A percentile compares a stretch with the other conserved stretches of the same genome.
These are phyloP conservation scores for Alauda arvensis DNA, from an alignment of 2,797 vertebrate species.

Conservation along the genomic window DNA sequence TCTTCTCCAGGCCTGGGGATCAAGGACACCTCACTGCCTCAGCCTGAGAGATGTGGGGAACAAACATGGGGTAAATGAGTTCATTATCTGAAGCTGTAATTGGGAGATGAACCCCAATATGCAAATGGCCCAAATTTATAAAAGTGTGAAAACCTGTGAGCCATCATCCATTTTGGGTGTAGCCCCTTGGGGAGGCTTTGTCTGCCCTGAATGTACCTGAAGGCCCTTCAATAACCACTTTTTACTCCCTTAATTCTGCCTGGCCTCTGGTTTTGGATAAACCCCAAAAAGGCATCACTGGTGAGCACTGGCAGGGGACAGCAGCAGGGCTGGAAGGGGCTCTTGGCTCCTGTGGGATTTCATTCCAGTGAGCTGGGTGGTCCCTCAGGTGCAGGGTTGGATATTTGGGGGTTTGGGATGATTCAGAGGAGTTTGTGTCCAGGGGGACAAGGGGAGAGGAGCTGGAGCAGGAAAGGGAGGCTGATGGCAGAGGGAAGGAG, in stretches of 20 bases:
- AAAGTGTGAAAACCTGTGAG: accelerated
- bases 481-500: not conserved
- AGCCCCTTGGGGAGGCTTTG: not conserved
- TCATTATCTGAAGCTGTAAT: not conserved
- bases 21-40: not conserved
- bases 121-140: not conserved
- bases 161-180: not conserved
- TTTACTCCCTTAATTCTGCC: not conserved
- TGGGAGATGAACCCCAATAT: accelerated
- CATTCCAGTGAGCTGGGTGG: not conserved
- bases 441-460: not conserved
- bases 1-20: not conserved
- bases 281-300: not conserved
- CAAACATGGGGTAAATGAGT: not conserved
- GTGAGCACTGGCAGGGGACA: not conserved
- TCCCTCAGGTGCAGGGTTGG: not conserved
- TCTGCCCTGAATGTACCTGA: no score
- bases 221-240: not conserved
- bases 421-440: not conserved
- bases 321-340: not conserved
- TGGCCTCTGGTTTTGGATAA: not conserved
- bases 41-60: accelerated
- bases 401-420: not conserved
- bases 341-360: accelerated
- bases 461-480: not conserved